These are phyloP conservation scores for Ochropacha duplaris DNA, from an alignment of 2,888 invertebrate species.

Conservation along the genomic window DNA sequence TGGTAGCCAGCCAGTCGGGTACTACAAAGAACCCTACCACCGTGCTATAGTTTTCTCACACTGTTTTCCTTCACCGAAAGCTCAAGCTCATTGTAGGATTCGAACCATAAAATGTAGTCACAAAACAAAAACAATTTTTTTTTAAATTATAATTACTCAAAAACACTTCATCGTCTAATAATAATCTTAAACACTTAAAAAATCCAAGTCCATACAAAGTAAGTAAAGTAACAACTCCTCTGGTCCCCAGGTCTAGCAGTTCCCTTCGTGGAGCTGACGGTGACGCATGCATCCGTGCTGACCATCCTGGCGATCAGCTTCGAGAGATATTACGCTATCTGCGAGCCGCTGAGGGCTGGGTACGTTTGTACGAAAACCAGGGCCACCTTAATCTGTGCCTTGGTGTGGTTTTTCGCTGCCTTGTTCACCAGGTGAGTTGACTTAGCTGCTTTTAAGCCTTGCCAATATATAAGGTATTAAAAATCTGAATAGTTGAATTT, in stretches of 20 bases:
- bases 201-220: not conserved
- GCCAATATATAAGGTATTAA: too few species aligned
- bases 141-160: too few species aligned
- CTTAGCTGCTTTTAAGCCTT: not conserved
- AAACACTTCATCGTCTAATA: too few species aligned
- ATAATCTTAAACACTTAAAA: too few species aligned
- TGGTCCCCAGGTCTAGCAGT: constrained; percentile 91
- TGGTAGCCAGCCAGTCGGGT: too few species aligned
- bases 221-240: constrained; percentile 2
- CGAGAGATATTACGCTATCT: constrained; percentile 94
- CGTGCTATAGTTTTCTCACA: too few species aligned
- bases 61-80: too few species aligned
- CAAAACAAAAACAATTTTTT: too few species aligned
- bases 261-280: constrained; percentile 95
- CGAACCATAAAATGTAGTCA: too few species aligned
- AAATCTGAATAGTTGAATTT: too few species aligned
- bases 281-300: constrained; percentile 95
- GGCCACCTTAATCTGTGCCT: constrained; percentile 90
- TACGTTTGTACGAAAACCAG: constrained; percentile 94
- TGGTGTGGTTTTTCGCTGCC: constrained; percentile 93
- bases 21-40: too few species aligned
- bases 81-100: too few species aligned
- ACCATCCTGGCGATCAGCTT: constrained; percentile 97
- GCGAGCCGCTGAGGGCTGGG: constrained; percentile 94
- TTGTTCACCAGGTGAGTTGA: constrained; percentile 91